These are phyloP conservation scores for Peromyscus nudipes DNA, from an alignment of 2,797 vertebrate species.

Conservation along the genomic window DNA sequence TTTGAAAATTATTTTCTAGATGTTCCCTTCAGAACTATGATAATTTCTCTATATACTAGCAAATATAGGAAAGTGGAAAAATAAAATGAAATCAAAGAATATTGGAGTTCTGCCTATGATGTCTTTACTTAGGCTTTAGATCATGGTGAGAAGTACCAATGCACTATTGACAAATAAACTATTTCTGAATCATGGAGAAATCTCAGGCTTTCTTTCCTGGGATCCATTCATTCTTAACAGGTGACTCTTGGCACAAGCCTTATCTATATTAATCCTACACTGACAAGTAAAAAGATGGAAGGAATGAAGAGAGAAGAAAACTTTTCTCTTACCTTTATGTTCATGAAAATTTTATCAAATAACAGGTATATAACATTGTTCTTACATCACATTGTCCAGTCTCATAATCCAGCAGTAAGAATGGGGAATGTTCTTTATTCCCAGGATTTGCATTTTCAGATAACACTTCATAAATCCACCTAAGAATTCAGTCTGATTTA, in stretches of 20 bases:
- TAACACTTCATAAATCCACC: background rate
- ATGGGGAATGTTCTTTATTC: background rate
- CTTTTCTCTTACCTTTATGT: no score
- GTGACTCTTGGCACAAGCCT: background rate
- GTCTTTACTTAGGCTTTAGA: background rate
- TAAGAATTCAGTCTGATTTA: background rate
- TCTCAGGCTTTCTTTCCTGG: background rate
- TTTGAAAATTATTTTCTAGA: background rate
- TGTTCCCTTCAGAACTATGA: background rate
- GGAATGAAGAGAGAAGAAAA: background rate
- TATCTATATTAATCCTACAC: background rate
- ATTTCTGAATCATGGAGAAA: background rate
- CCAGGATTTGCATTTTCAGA: background rate
- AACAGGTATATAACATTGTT: background rate
- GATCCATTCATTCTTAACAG: background rate
- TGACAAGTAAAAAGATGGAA: background rate
- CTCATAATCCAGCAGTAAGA: background rate
- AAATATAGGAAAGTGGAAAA: background rate
- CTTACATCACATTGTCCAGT: background rate
- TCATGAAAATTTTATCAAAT: background rate
- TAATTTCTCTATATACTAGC: background rate
- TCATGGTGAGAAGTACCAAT: background rate
- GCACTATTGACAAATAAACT: background rate
- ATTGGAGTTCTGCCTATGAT: background rate
- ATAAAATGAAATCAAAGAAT: background rate